These are phyloP conservation scores for Loripinus fragilis DNA, from an alignment of 2,888 invertebrate species.

Conservation along the genomic window DNA sequence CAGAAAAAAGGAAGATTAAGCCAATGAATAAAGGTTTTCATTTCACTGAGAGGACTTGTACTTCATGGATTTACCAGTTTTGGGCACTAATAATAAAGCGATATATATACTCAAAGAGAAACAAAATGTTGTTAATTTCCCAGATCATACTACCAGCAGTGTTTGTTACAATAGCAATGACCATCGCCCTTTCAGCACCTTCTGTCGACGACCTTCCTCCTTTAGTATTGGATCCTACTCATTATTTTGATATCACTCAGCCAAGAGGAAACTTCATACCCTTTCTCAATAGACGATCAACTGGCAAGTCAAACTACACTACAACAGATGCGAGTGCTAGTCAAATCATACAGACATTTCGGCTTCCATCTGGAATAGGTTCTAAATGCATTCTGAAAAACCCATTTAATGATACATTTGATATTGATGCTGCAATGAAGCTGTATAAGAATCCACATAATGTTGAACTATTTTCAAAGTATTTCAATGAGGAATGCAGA, in stretches of 20 bases:
- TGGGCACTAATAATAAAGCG: constrained; percentile 83
- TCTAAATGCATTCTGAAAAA: constrained; percentile 82
- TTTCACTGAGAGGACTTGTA: too few species aligned
- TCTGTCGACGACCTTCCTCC: constrained; percentile 77
- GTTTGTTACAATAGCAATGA: constrained; percentile 83
- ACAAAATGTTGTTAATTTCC: constrained; percentile 83
- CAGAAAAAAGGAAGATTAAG: too few species aligned
- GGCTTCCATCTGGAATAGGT: constrained; percentile 83
- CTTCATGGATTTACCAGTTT: constrained; percentile 80
- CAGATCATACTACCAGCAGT: constrained; percentile 82
- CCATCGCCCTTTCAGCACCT: constrained; percentile 81
- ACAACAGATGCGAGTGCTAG: constrained; percentile 64
- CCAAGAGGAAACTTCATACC: constrained; percentile 83
- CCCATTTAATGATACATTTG: constrained; percentile 64
- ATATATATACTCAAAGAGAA: constrained; percentile 82
- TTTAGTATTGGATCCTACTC: constrained; percentile 80
- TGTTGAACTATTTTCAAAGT: constrained; percentile 3
- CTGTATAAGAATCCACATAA: background rate
- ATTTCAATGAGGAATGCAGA: constrained; percentile 22
- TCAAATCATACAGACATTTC: constrained; percentile 79
- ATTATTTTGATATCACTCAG: constrained; percentile 83
- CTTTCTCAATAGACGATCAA: constrained; percentile 73
- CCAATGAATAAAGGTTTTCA: too few species aligned
- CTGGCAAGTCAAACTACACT: background rate
- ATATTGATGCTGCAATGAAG: background rate